phyloP scores from a whole-genome alignment of 2,113 vertebrate species.

The Emberiza fucata region DNA sequence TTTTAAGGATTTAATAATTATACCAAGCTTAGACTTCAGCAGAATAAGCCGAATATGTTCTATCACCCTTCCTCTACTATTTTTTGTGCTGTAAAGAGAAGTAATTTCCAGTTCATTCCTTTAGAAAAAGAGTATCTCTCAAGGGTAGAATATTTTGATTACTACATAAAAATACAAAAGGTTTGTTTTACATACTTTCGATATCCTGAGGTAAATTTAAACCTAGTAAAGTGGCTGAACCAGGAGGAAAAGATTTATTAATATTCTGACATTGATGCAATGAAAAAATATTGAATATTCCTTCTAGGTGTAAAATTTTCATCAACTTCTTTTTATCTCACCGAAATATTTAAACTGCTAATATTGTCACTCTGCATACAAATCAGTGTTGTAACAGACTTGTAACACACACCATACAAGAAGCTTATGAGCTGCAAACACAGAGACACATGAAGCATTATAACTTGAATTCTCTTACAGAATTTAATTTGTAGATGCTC shows the following conservation, averaged over 20 bases:
- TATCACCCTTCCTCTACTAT: neutral
- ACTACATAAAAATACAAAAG: neutral
- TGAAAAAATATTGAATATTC: neutral
- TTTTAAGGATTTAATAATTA: neutral
- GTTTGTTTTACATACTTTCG: neutral
- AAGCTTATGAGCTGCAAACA: neutral
- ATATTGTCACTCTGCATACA: neutral
- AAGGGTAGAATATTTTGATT: slow-evolving; percentile 8
- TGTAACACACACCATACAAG: neutral
- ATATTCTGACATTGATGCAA: neutral
- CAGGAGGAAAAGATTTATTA: neutral
- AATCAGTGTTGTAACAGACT: neutral
- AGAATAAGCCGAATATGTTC: neutral
- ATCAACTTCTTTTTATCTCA: neutral
- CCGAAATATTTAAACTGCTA: neutral
- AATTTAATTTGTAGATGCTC: neutral
- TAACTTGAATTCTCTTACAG: neutral
- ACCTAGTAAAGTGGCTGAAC: neutral
- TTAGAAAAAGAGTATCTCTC: neutral
- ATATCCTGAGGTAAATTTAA: neutral
- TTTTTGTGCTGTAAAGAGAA: neutral
- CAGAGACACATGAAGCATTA: neutral
- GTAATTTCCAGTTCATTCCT: neutral
- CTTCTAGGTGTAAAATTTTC: neutral
- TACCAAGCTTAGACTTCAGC: neutral